Percentiles rank a stretch among this genome's conserved stretches.
Evolutionary conservation across 2,888 invertebrate species (phyloP).

Genomic region (Tyria jacobaeae): DNA sequence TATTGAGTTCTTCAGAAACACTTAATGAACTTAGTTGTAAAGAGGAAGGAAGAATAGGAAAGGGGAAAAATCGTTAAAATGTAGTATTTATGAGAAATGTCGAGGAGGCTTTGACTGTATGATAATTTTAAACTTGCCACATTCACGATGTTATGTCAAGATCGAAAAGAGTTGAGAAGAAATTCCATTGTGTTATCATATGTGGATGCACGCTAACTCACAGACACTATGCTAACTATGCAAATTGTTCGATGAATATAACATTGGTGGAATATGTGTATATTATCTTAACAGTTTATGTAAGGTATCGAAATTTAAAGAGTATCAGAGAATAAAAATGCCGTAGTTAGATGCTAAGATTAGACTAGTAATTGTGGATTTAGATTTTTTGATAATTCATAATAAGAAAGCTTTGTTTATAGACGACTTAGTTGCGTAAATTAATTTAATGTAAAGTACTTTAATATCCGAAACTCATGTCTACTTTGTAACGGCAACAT

Average conservation of each 20-base stretch:
- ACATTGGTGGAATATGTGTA: background rate
- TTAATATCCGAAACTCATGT: background rate
- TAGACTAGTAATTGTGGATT: no score
- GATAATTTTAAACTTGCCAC: constrained; percentile 15
- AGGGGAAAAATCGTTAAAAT: constrained; percentile 39
- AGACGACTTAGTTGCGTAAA: background rate
- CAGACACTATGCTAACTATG: background rate
- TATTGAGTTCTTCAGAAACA: constrained; percentile 30
- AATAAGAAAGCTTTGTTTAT: no score
- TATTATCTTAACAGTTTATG: background rate
- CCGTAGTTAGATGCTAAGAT: background rate
- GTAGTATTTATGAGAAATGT: constrained; percentile 23
- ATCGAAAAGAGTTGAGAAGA: constrained; percentile 9
- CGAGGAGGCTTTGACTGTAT: constrained; percentile 13
- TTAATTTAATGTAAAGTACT: no score
- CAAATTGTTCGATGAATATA: background rate
- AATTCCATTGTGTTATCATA: background rate
- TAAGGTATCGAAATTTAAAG: background rate
- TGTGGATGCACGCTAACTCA: constrained; percentile 1
- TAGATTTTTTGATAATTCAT: no score
- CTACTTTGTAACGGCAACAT: background rate
- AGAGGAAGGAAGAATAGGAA: constrained; percentile 35
- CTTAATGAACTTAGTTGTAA: constrained; percentile 36
- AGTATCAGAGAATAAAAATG: background rate
- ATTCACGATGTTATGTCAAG: constrained; percentile 17